Conservation (phyloP, 2,888 invertebrate species). For the Tanypteryx hageni region DNA sequence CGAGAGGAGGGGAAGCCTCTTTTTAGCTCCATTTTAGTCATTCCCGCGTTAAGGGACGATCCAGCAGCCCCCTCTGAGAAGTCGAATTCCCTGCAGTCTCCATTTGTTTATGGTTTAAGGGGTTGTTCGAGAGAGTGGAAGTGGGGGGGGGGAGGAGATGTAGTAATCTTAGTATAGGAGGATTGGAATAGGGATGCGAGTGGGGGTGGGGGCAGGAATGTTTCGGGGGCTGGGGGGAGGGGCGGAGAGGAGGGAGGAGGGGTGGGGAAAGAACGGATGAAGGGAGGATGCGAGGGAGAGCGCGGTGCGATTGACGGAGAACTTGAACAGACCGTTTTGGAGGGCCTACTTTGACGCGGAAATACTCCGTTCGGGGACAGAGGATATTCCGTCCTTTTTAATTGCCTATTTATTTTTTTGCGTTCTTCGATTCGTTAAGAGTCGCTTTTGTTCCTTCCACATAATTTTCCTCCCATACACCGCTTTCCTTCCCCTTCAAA, state of each 20-base stretch:
- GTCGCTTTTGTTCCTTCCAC: background rate
- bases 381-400: background rate
- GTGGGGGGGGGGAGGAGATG: background rate
- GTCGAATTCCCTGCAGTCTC: background rate
- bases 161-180: background rate
- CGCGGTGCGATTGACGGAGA: background rate
- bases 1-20: background rate
- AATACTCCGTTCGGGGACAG: background rate
- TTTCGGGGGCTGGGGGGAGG: background rate
- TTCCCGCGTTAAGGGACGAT: background rate
- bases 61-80: too few species aligned
- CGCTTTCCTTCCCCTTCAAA: background rate
- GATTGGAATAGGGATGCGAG: background rate
- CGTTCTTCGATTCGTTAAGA: background rate
- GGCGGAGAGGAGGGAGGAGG: background rate
- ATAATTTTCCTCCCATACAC: background rate
- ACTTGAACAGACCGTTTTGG: background rate
- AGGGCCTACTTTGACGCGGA: background rate
- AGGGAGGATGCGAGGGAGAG: background rate
- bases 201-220: too few species aligned
- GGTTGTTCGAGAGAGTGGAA: background rate
- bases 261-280: too few species aligned
- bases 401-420: background rate
- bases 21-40: background rate
- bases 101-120: slow-evolving; percentile 32